phyloP scores from a whole-genome alignment of 1,140 invertebrate species.

The Cherax quadricarinatus region DNA sequence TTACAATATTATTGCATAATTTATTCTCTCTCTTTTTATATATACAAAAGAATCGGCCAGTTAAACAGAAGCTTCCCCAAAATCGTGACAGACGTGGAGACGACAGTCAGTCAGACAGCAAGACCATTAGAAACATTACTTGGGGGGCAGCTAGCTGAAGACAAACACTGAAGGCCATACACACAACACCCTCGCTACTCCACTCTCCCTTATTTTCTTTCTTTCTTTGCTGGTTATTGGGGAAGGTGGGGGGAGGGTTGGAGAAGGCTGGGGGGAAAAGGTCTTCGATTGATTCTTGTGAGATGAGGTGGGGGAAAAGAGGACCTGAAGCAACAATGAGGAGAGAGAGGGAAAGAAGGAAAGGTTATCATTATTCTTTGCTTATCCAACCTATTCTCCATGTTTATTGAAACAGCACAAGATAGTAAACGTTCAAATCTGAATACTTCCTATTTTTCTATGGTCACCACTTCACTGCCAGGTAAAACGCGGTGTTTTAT shows the following conservation, averaged over 20 bases:
- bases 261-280: neutral
- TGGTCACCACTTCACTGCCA: too few species aligned
- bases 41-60: neutral
- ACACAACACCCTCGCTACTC: neutral
- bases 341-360: too few species aligned
- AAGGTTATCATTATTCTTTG: too few species aligned
- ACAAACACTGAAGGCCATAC: neutral
- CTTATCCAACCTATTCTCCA: too few species aligned
- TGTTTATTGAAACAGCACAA: too few species aligned
- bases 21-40: too few species aligned
- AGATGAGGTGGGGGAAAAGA: neutral
- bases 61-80: neutral
- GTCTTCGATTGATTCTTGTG: neutral
- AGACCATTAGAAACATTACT: conserved; percentile 5
- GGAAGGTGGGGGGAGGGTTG: neutral
- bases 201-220: neutral
- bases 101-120: neutral
- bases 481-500: too few species aligned
- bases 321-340: too few species aligned
- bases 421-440: too few species aligned
- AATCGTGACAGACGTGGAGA: neutral
- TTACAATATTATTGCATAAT: too few species aligned
- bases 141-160: neutral
- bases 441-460: too few species aligned
- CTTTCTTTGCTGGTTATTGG: neutral